phyloP scores from a whole-genome alignment of 2,888 invertebrate genomes.

The Napeogenes sylphis region DNA sequence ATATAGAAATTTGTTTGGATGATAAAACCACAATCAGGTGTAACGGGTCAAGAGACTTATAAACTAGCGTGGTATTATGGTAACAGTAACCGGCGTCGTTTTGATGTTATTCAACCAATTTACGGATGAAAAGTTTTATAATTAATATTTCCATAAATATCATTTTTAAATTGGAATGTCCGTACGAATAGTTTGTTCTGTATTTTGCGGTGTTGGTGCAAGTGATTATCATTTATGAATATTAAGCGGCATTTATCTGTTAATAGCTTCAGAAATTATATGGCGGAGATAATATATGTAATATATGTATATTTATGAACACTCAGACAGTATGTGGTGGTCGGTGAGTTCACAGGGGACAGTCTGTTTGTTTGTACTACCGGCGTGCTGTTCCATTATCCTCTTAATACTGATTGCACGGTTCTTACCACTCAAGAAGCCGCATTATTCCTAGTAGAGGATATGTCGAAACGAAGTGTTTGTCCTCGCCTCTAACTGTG shows the following conservation, averaged over 20 bases:
- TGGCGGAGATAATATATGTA: neutral
- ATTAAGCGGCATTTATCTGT: conserved; percentile 4
- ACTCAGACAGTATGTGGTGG: neutral
- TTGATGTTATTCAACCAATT: conserved; percentile 21
- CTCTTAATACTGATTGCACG: conserved; percentile 32
- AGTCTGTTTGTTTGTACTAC: conserved; percentile 30
- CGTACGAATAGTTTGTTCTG: conserved; percentile 12
- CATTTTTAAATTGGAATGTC: conserved; percentile 18
- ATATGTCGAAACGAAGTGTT: conserved; percentile 24
- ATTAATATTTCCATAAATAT: conserved; percentile 22
- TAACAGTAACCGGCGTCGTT: conserved; percentile 16
- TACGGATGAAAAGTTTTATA: conserved; percentile 19
- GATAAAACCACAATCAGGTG: conserved; percentile 15
- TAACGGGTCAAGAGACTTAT: conserved; percentile 21
- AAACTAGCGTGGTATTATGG: conserved; percentile 19
- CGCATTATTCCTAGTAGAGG: conserved; percentile 26
- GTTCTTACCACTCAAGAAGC: conserved; percentile 28
- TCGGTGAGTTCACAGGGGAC: conserved; percentile 7
- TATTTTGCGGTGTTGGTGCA: conserved; percentile 18
- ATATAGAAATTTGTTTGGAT: conserved; percentile 7
- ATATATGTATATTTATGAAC: conserved; percentile 2
- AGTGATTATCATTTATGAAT: conserved; percentile 9
- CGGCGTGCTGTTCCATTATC: conserved; percentile 27
- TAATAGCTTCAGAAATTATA: conserved; percentile 5
- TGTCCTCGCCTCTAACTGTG: conserved; percentile 18